These are phyloP conservation scores for Drosophila sordidula DNA, from an alignment of 2,888 invertebrate genomes.

Conservation along the genomic window DNA sequence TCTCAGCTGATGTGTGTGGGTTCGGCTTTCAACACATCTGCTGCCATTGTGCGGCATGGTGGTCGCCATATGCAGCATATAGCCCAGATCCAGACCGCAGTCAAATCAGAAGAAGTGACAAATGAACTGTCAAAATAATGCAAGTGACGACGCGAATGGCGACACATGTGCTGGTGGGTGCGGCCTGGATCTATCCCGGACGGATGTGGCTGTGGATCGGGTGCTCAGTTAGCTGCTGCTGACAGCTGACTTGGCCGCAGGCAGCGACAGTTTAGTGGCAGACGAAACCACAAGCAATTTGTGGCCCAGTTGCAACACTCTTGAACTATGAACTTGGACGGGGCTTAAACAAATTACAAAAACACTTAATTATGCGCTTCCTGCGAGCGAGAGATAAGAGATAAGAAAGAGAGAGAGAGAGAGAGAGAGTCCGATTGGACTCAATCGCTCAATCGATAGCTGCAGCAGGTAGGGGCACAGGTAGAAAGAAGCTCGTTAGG, in stretches of 20 bases:
- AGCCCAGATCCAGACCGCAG: slow-evolving; percentile 40
- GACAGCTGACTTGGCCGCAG: slow-evolving; percentile 72
- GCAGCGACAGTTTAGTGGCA: slow-evolving; percentile 61
- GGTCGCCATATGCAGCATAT: slow-evolving; percentile 52
- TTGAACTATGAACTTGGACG: slow-evolving; percentile 50
- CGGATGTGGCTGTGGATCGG: background rate
- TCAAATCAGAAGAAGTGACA: slow-evolving; percentile 74
- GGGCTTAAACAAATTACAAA: slow-evolving; percentile 50
- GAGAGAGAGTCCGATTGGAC: slow-evolving; percentile 47
- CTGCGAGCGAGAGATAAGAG: slow-evolving; percentile 45
- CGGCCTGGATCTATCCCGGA: slow-evolving; percentile 31
- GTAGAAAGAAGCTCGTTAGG: slow-evolving; percentile 68
- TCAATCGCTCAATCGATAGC: slow-evolving; percentile 75
- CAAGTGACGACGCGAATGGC: slow-evolving; percentile 68
- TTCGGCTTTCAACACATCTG: slow-evolving; percentile 52
- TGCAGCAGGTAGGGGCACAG: slow-evolving; percentile 34
- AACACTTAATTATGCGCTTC: slow-evolving; percentile 75
- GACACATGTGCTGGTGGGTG: slow-evolving; percentile 67
- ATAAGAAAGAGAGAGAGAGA: too few relatives aligned
- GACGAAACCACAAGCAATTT: slow-evolving; percentile 57
- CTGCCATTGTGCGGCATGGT: slow-evolving; percentile 32
- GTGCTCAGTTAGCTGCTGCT: slow-evolving; percentile 55
- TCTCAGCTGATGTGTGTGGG: slow-evolving; percentile 47
- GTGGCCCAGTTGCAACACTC: slow-evolving; percentile 22
- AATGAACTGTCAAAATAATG: slow-evolving; percentile 78